Evolutionary conservation across 1,140 invertebrate species (phyloP).

Genomic region (Cyclina sinensis): DNA sequence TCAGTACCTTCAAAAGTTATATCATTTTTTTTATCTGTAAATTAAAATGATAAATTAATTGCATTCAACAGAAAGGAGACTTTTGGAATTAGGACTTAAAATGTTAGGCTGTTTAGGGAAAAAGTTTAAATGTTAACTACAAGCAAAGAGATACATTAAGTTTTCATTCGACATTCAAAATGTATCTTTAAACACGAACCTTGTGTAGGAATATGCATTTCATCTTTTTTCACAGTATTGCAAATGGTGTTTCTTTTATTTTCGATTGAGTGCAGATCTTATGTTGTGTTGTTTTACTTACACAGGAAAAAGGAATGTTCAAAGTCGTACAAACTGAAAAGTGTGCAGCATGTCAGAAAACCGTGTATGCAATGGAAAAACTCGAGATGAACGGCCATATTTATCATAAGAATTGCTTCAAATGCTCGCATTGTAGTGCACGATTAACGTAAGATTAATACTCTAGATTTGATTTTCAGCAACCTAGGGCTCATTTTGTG

Average conservation of each 20-base stretch:
- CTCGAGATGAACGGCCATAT: conserved; percentile 92
- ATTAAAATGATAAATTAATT: too few relatives aligned
- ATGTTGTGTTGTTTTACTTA: conserved; percentile 66
- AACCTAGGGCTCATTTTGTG: not conserved
- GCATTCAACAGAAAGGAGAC: too few relatives aligned
- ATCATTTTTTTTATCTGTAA: too few relatives aligned
- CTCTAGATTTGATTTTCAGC: conserved; percentile 1
- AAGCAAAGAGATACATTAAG: too few relatives aligned
- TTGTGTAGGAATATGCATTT: not conserved
- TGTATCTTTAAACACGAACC: too few relatives aligned
- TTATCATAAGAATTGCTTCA: conserved; percentile 93
- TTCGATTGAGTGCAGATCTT: conserved; percentile 40
- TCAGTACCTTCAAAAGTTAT: too few relatives aligned
- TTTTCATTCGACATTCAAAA: too few relatives aligned
- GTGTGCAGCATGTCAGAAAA: conserved; percentile 91
- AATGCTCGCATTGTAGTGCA: conserved; percentile 92
- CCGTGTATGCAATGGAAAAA: conserved; percentile 94
- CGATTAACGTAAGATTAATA: conserved; percentile 90
- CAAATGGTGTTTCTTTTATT: not conserved
- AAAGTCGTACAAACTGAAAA: conserved; percentile 89
- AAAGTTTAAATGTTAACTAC: too few relatives aligned
- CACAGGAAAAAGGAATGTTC: conserved; percentile 70
- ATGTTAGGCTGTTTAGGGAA: too few relatives aligned
- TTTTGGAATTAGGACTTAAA: too few relatives aligned
- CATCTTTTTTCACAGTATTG: not conserved